Evolutionary conservation across 1,140 invertebrate genomes (phyloP), one percentile per base, ranked within the genome.

Genomic region (Trinorchestia longiramus): DNA sequence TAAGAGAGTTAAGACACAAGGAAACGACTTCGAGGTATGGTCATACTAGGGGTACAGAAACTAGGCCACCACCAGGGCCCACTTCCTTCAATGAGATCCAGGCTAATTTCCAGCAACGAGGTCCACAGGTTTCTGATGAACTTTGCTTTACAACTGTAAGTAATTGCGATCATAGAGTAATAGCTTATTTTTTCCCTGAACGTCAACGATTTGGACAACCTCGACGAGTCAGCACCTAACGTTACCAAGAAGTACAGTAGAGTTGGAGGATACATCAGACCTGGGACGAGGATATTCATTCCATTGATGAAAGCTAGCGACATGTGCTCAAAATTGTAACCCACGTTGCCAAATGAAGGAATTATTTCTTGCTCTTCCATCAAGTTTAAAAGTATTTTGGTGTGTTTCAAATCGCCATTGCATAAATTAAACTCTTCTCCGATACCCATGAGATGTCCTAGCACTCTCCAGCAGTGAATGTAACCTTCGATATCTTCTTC

Each of bases 311-410:
- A 6, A 92, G 42, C 90, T 11, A 43, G 43, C 23, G 90, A 92
- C 90, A 92, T 92, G 90, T 92, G 90, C 43, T 92, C 90, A 43
- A 92, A 92, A 28, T 92, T 92, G 43, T 92, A 43, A 42, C 43
- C 90, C 40, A 92, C 43, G 19, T 92, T 43, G 4, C 43, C 43
- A 6, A 92, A 92, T 44, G 43, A 3, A 3, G 90, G 90, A 28
- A 92, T 43, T 43, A 92, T 17, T 36, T 43, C 90, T 28, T 92
- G 8, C 43, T 92, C 41, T 44, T 92, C 90, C 17, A 92, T 43
- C 90, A 4, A 11, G 40, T 8, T 11, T 28, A 43, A 3, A 40
- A 92, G 43, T 11, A 42, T 11, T 44, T 28, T 42, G 43, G 42
- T 92, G 11, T 92, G 90, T 92, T 92, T 11, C 23, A 92, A 8